Base-by-base conservation (phyloP, 2,888 invertebrate species). In the Nemotelus pantherinus region DNA sequence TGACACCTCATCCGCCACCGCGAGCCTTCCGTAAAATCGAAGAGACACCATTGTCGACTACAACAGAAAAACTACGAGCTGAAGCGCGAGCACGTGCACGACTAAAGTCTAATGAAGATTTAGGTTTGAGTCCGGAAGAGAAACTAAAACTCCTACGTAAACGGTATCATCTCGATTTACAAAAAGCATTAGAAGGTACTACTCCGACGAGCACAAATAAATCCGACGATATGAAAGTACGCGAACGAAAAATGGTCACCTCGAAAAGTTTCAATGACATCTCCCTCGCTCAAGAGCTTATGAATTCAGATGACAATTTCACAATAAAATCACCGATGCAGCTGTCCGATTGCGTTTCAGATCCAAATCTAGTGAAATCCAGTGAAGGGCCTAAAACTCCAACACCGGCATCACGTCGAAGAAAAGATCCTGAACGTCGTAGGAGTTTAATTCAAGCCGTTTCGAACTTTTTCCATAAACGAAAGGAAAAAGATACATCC, bases 381-480 rank as follows among this genome's bases (percentile, higher is more conserved):
- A 57, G 57, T 44, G 41, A 47, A 7, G 45, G 53, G 45, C 10
- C 60, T 3, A 72, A 70, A 45, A 67, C 60, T 44, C 45, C 55
- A 43, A 74, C 41, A 50, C 84, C 84, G 78, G 77, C 83, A 2
- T 82, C 77, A 68, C 83, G 84, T 6, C 81, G 85, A 0, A 82
- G 83, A 71, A 92, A 92, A 83, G 92, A 92, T 84, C 89, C 91
- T 0, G 93, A 94, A 83, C 89, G 94, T 80, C 89, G 94, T 79
- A 94, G 92, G 83, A 94, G 95, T 86, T 92, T 95, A 75, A 94
- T 95, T 83, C 94, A 94, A 87, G 92, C 95, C 74, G 92, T 96
- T 80, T 93, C 94, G 39, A 94, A 92, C 85, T 93, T 95, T 85
- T 93, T 96, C 85, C 91, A 92, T 82, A 93, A 93, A 85, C 92